Conservation (phyloP, 92 coral and sea anemone species). For the Parazoanthus swiftii region DNA sequence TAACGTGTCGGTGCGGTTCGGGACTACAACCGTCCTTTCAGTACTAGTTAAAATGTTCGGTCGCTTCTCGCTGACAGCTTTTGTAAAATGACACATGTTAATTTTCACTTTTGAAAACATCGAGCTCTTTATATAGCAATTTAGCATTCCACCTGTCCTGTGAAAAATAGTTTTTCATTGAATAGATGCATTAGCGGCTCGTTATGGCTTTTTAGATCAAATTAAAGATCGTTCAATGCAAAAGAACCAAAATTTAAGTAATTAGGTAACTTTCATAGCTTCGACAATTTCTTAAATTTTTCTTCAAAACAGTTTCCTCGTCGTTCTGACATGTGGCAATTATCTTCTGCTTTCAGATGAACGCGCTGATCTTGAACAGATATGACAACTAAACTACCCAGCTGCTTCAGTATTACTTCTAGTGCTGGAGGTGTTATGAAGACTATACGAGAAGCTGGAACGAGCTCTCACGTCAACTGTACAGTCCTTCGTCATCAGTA, state of each 20-base stretch:
- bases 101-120: conserved; percentile 7
- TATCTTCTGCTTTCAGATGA: background rate
- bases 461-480: background rate
- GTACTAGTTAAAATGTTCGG: background rate
- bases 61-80: background rate
- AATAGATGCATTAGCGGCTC: background rate
- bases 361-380: background rate
- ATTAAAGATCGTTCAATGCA: background rate
- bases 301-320: background rate
- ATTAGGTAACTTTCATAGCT: background rate
- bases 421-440: background rate
- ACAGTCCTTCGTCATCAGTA: background rate
- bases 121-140: background rate
- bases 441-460: too few relatives aligned
- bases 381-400: background rate
- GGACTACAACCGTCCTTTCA: too few relatives aligned
- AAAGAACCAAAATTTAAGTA: background rate
- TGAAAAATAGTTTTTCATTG: background rate
- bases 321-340: background rate
- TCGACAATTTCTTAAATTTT: background rate
- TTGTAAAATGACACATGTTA: background rate
- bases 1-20: too few relatives aligned
- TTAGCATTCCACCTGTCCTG: conserved; percentile 9
- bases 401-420: too few relatives aligned
- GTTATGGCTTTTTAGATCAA: background rate